Base-by-base conservation (phyloP, 2,113 vertebrate genomes). In the Chloebia gouldiae region DNA sequence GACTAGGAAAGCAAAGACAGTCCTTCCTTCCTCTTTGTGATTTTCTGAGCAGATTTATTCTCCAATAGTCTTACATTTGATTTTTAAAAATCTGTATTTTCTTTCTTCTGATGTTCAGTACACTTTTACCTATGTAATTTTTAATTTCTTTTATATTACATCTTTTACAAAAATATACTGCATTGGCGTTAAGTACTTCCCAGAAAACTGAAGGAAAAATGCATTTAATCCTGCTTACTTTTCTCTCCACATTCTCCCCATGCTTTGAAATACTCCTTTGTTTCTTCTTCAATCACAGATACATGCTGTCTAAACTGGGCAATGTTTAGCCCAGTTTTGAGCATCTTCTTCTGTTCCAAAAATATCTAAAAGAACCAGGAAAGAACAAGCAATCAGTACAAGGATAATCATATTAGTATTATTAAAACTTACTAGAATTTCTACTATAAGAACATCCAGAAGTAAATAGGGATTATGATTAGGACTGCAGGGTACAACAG, bases 341-440 rank as follows among this genome's bases (percentile, higher is more conserved):
- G 93, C 98, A 99, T 99, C 97, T 99, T 99, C 98, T 99, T 99
- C 94, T 99, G 99, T 91, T 99, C 99, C 98, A 99, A 96, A 96
- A 99, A 99, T 64, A 99, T 37, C 99, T 99, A 94, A 7, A 81
- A 66, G 20, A 77, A 85, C 6, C 60, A 82, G 83, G 35, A 76
- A 7, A 92, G 30, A 42, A 92, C 77, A 65, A 79, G 10, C 27
- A 70, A 21, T 91, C 59, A 86, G 31, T 45, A 72, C 24, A 82
- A 68, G 5, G 6, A 44, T 42, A 37, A 40, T 35, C 20, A 28
- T 31, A 42, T 39, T 57, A 45, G 59, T n/a, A 15, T 51, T n/a
- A 77, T 33, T 73, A 78, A 72, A 87, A 49, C 4, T n/a, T 64
- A 14, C 0, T 45, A 28, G 12, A 19, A 65, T 66, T 54, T 70